Base-by-base conservation (phyloP, 2,888 invertebrate genomes). In the Drosophila recens region DNA sequence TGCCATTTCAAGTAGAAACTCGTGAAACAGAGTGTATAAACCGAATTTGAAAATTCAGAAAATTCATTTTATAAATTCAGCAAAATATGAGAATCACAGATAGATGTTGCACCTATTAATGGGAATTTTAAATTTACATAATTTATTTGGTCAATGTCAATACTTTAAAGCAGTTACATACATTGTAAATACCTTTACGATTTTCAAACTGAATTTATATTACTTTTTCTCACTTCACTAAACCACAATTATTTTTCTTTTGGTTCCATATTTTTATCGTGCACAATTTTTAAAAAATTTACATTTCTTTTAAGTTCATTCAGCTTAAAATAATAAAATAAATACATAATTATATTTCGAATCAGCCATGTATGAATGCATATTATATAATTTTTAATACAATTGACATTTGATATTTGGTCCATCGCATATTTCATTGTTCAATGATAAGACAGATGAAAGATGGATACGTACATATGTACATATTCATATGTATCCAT, bases 11-110 rank as follows among this genome's bases (percentile, higher is more conserved):
- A 52, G 9, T 23, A 38, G 23, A 36, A 10, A 15, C 38, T 52
- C 38, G 15, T 23, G 5, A 15, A 45, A 11, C 20, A 23, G 52
- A 40, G 38, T 52, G 38, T 40, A 27, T 38, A 52, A 53, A 15
- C 53, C 53, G 53, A 53, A 53, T 53, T 53, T 53, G 27, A 53
- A 53, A 17, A 23, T 36, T 34, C 23, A 3, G 2, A n/a, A 23
- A 23, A 13, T 51, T 4, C 34, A 13, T 30, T 1, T 11, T 34
- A 15, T 3, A 1, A 15, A 27, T 27, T 27, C 27, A 27, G 6
- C 27, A 27, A 27, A 27, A 27, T n/a, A 23, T 52, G 10, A 36
- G 8, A 34, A 9, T 11, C 20, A 13, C 11, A 43, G 45, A 6
- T 42, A 45, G 23, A 23, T 13, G 9, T 33, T 1, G 9, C 4